Base-by-base conservation (phyloP, 2,888 invertebrate genomes). In the Neoaliturus tenellus region DNA sequence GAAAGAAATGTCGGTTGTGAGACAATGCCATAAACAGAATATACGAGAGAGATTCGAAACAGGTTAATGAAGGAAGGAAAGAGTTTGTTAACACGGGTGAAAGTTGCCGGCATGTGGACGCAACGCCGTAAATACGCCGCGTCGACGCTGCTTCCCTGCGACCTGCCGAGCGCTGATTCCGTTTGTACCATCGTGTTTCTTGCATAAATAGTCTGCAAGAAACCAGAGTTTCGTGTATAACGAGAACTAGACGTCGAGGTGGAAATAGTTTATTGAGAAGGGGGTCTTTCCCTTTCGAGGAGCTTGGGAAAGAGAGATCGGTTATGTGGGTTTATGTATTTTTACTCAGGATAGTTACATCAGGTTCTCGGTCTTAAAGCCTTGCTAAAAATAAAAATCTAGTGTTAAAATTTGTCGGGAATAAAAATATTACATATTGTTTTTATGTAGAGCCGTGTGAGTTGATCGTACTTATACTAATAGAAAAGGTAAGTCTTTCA, bases 21-120 rank as follows among this genome's bases (percentile, higher is more conserved):
- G 78, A 78, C 78, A 78, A 78, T 78, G 78, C 78, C 78, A 78
- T 78, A 78, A 78, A 78, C 78, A 78, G 78, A 78, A 31, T 55
- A 55, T 78, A 78, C 78, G 78, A 55, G 78, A 44, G 75, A 78
- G 78, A 78, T 78, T 35, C 35, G 55, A 78, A 78, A 78, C 78
- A 78, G 78, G 78, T 78, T 78, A 78, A 78, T 78, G 78, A 78
- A 55, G 55, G 78, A 78, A 44, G 78, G 78, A 78, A 78, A 78
- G 78, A 78, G 78, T 78, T 78, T 55, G 55, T 35, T 55, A 33
- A 78, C 48, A 23, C 48, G 33, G 48, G 78, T 78, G 78, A 78
- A 78, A 78, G 78, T 78, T 78, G 78, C 78, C 35, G 78, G 78
- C 51, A 78, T 78, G 75, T 75, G 33, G 75, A 28, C n/a, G 78